Conservation (phyloP, 2,797 vertebrate genomes). For the Bradypodion pumilum region DNA sequence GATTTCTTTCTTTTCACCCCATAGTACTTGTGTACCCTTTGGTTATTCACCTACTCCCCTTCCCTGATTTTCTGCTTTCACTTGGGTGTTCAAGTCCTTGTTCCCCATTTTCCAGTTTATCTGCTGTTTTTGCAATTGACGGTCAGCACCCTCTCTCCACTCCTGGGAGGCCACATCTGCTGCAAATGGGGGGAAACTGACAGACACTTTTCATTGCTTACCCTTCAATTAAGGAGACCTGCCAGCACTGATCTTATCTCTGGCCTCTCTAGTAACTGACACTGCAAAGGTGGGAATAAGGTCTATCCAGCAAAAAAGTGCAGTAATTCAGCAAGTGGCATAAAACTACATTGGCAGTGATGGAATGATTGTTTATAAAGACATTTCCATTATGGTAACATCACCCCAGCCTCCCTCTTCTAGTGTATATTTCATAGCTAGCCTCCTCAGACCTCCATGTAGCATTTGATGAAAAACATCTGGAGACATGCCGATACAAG, state of each 20-base stretch:
- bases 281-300: background rate
- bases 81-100: background rate
- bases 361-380: constrained; percentile 43
- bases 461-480: constrained; percentile 57
- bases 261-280: background rate
- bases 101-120: background rate
- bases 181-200: background rate
- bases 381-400: background rate
- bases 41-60: background rate
- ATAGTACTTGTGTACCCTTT: background rate
- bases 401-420: constrained; percentile 18
- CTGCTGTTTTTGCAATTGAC: background rate
- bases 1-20: background rate
- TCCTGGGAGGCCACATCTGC: background rate
- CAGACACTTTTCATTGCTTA: background rate
- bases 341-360: constrained; percentile 31
- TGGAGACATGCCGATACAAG: constrained; percentile 48
- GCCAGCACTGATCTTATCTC: constrained; percentile 3
- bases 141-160: background rate
- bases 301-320: background rate
- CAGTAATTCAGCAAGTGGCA: constrained; percentile 34
- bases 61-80: background rate
- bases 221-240: background rate
- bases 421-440: constrained; percentile 33
- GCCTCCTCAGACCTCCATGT: constrained; percentile 20